Conservation (phyloP, 1,140 invertebrate genomes). For the Trissolcus basalis region DNA sequence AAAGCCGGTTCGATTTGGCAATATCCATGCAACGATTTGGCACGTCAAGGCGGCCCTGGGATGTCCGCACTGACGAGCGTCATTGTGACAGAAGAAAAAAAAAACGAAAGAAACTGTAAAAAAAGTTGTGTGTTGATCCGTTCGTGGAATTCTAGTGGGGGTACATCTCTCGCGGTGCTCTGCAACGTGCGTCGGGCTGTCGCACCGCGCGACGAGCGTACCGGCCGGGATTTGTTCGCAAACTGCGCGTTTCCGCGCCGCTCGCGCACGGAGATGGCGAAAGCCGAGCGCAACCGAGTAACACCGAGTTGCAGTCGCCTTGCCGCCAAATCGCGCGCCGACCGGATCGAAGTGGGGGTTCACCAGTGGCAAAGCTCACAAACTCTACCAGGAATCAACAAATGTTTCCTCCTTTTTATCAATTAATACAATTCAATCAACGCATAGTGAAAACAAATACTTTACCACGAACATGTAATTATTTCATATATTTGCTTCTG, state of each 20-base stretch:
- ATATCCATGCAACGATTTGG: constrained; percentile 1
- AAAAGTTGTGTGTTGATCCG: neutral
- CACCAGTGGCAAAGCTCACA: neutral
- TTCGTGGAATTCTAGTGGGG: neutral
- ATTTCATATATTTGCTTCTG: too few species aligned
- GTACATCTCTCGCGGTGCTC: too few species aligned
- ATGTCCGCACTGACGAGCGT: neutral
- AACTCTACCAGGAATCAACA: too few species aligned
- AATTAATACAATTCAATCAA: too few species aligned
- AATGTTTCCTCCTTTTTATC: too few species aligned
- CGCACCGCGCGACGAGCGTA: constrained; percentile 21
- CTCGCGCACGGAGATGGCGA: constrained; percentile 26
- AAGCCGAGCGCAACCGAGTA: constrained; percentile 32
- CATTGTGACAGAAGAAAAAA: neutral
- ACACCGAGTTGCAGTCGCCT: constrained; percentile 30
- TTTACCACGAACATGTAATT: too few species aligned
- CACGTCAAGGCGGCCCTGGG: neutral
- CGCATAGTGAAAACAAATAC: too few species aligned
- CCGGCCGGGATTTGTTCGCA: constrained; percentile 44
- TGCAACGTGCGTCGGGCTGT: constrained; percentile 9
- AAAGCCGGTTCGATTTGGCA: constrained; percentile 4
- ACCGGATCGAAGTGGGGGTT: constrained; percentile 21
- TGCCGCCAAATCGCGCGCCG: constrained; percentile 28
- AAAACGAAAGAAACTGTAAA: neutral
- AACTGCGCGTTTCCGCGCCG: constrained; percentile 45